phyloP scores from a whole-genome alignment of 53 echinoderm and acorn worm genomes.

The Crossaster papposus region DNA sequence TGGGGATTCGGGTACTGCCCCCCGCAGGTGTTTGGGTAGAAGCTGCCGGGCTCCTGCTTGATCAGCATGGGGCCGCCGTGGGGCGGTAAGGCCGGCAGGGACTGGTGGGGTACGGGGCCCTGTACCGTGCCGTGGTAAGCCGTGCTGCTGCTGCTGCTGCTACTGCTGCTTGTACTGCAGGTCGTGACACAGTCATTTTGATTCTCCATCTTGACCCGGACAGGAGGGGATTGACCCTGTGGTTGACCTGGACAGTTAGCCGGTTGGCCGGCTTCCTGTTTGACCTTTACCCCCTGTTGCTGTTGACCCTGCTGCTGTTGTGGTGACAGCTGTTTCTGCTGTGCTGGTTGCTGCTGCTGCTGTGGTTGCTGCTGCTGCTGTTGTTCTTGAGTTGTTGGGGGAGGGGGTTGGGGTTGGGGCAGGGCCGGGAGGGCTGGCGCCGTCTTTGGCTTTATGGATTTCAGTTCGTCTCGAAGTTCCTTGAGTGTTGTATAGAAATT shows the following conservation, averaged over 20 bases:
- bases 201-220: slow-evolving; percentile 59
- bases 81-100: slow-evolving; percentile 40
- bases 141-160: slow-evolving; percentile 41
- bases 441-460: slow-evolving; percentile 65
- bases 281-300: slow-evolving; percentile 42
- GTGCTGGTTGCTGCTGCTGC: slow-evolving; percentile 50
- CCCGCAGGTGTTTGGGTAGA: slow-evolving; percentile 65
- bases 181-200: slow-evolving; percentile 44
- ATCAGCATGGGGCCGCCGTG: slow-evolving; percentile 64
- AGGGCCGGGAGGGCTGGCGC: slow-evolving; percentile 49
- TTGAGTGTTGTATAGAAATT: slow-evolving; percentile 93
- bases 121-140: slow-evolving; percentile 55
- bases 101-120: slow-evolving; percentile 52
- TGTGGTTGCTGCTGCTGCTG: slow-evolving; percentile 56
- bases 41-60: slow-evolving; percentile 74
- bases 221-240: slow-evolving; percentile 32
- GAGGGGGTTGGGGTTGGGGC: slow-evolving; percentile 62
- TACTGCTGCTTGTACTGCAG: slow-evolving; percentile 39
- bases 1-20: slow-evolving; percentile 61
- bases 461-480: slow-evolving; percentile 93
- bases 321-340: slow-evolving; percentile 8
- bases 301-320: slow-evolving; percentile 53
- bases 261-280: slow-evolving; percentile 38
- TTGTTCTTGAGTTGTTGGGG: slow-evolving; percentile 55
- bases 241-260: slow-evolving; percentile 51